phyloP scores from a whole-genome alignment of 92 coral and sea anemone species.

The Palythoa grandis region DNA sequence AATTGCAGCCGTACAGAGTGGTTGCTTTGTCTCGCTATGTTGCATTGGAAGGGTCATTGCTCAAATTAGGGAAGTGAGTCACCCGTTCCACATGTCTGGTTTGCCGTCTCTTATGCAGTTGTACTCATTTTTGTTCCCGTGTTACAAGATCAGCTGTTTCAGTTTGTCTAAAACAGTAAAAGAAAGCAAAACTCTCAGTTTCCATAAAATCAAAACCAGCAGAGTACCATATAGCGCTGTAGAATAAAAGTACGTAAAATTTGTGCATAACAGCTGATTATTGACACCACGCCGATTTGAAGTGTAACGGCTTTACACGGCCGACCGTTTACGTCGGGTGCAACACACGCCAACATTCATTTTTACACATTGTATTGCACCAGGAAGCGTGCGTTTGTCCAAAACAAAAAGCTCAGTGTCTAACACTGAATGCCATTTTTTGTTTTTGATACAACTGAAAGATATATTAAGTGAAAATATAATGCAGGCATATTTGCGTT shows the following conservation, averaged over 20 bases:
- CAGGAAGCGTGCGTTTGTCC: background rate
- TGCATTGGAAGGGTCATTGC: background rate
- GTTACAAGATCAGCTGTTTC: background rate
- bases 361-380: background rate
- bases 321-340: background rate
- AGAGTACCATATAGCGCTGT: background rate
- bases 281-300: background rate
- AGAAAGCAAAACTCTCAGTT: background rate
- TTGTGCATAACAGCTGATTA: background rate
- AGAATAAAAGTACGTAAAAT: background rate
- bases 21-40: background rate
- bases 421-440: background rate
- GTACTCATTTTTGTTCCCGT: background rate
- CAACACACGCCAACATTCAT: background rate
- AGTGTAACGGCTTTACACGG: background rate
- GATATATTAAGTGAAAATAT: background rate
- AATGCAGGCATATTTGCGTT: background rate
- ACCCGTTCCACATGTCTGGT: slow-evolving; percentile 36
- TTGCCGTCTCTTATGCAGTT: slow-evolving; percentile 2
- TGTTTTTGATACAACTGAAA: background rate
- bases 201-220: background rate
- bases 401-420: background rate
- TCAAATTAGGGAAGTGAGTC: background rate
- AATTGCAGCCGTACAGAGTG: background rate
- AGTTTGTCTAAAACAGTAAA: slow-evolving; percentile 4